phyloP scores from a whole-genome alignment of 2,113 vertebrate genomes.

The Phyllostomus hastatus region DNA sequence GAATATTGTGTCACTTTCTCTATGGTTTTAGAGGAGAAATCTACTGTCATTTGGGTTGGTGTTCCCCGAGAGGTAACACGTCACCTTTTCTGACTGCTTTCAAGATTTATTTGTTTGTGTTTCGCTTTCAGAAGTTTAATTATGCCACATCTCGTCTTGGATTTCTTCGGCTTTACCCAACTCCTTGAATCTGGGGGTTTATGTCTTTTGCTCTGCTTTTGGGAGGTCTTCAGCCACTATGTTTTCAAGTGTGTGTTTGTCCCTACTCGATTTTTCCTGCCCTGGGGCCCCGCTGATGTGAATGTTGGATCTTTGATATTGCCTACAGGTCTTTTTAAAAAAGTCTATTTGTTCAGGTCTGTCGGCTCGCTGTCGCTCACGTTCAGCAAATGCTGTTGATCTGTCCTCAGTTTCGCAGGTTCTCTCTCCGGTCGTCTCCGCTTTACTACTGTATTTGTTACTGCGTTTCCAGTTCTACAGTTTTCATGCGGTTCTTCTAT shows the following conservation, averaged over 20 bases:
- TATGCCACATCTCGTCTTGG: background rate
- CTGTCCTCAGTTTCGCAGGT: background rate
- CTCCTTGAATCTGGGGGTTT: background rate
- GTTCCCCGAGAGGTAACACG: background rate
- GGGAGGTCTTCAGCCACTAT: background rate
- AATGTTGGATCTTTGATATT: background rate
- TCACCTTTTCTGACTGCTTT: background rate
- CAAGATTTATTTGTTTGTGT: background rate
- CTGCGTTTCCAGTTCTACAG: background rate
- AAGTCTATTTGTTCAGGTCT: background rate
- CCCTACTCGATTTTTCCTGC: background rate
- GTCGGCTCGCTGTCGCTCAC: background rate
- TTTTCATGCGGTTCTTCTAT: background rate
- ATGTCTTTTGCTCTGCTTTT: background rate
- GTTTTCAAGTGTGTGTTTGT: background rate
- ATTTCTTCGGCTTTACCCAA: background rate
- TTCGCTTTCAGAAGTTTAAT: constrained; percentile 23
- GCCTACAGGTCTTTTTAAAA: background rate
- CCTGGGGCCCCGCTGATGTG: background rate
- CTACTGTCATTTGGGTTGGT: background rate
- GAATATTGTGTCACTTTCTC: background rate
- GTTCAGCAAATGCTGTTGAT: background rate
- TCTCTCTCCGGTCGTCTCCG: background rate
- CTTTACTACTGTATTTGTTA: background rate
- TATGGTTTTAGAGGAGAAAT: background rate